Conservation (phyloP, 2,797 vertebrate genomes). For the Esox masquinongy region DNA sequence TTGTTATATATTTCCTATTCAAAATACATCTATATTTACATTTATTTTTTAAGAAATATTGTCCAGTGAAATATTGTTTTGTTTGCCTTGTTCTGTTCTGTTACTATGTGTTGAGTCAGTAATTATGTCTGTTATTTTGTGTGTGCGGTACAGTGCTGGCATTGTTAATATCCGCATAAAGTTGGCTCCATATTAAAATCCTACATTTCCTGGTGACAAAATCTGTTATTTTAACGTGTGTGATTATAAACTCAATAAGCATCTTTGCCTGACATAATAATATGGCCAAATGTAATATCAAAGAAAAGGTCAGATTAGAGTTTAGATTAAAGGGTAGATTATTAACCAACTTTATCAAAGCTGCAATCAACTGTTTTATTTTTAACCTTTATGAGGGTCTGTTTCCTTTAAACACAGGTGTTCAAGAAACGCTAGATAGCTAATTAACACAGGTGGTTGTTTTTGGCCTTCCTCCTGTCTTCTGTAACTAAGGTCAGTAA, state of each 20-base stretch:
- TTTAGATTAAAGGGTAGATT: no score
- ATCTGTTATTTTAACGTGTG: background rate
- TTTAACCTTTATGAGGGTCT: no score
- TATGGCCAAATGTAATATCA: background rate
- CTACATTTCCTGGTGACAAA: conserved; percentile 21
- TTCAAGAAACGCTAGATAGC: no score
- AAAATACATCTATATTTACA: background rate
- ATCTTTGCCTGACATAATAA: background rate
- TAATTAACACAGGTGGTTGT: no score
- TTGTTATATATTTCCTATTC: conserved; percentile 2
- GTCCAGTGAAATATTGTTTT: background rate
- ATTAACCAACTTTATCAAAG: no score
- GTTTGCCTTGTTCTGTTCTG: background rate
- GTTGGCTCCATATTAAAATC: conserved; percentile 34
- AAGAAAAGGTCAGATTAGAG: no score
- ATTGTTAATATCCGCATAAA: conserved; percentile 24
- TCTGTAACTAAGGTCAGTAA: no score
- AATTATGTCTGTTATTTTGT: background rate
- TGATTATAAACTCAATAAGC: background rate
- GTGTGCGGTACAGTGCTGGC: conserved; percentile 43
- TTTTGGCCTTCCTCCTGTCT: no score
- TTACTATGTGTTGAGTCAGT: conserved; percentile 5
- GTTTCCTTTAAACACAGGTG: no score
- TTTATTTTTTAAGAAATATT: background rate
- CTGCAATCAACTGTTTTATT: no score